Evolutionary conservation across 2,888 invertebrate species (phyloP).

Genomic region (Drosophila mettleri): DNA sequence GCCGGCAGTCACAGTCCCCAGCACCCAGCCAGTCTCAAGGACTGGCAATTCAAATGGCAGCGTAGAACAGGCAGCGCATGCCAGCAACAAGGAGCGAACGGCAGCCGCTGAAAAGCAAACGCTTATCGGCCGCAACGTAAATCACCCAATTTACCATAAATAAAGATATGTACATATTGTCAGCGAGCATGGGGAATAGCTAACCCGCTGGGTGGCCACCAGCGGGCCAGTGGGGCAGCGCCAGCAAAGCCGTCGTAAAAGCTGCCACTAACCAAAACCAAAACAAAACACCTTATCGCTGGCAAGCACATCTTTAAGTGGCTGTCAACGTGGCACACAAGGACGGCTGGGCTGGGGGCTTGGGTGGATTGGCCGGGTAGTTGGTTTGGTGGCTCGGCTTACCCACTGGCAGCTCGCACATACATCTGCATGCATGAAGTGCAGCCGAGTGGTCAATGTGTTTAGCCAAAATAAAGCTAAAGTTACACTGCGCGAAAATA

Average conservation of each 20-base stretch:
- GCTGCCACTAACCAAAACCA: conserved; percentile 38
- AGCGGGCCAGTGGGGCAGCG: neutral
- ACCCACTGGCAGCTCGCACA: conserved; percentile 44
- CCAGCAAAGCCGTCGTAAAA: conserved; percentile 19
- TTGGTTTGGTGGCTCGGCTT: neutral
- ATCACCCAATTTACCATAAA: conserved; percentile 82
- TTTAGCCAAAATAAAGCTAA: conserved; percentile 30
- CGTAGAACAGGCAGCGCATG: conserved; percentile 25
- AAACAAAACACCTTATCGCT: conserved; percentile 78
- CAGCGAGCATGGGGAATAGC: conserved; percentile 33
- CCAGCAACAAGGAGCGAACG: conserved; percentile 32
- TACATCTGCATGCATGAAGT: conserved; percentile 63
- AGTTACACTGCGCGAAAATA: neutral
- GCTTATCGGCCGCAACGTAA: conserved; percentile 81
- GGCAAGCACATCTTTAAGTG: conserved; percentile 78
- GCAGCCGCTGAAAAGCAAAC: conserved; percentile 76
- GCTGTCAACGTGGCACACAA: conserved; percentile 72
- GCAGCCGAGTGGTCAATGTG: conserved; percentile 9
- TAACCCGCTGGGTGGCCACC: neutral
- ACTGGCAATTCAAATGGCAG: conserved; percentile 72
- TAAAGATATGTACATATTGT: conserved; percentile 81
- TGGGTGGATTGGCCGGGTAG: neutral
- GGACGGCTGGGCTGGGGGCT: neutral
- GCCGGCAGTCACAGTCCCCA: conserved; percentile 24
- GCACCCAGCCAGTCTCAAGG: conserved; percentile 54